Evolutionary conservation across 2,888 invertebrate genomes (phyloP).

Genomic region (Elegia similella): DNA sequence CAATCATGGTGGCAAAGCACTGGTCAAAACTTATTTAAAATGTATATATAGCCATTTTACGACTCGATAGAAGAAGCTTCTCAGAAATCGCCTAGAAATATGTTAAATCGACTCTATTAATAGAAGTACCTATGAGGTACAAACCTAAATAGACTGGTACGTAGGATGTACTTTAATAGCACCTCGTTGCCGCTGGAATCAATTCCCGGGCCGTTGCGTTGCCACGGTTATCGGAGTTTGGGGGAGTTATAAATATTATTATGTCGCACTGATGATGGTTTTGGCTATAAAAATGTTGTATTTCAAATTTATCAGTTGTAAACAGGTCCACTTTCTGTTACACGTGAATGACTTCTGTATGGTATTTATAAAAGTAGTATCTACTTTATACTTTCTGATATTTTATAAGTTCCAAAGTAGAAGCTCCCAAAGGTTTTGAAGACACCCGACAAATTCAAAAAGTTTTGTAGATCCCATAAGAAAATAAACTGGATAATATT

Average conservation of each 20-base stretch:
- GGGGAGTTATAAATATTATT: not conserved
- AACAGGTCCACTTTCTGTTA: not conserved
- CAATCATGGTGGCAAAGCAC: no score
- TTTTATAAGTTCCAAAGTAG: not conserved
- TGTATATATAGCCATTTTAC: no score
- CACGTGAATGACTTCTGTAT: not conserved
- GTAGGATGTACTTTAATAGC: not conserved
- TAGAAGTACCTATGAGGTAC: not conserved
- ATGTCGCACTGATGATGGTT: not conserved
- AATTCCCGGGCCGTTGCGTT: conserved; percentile 14
- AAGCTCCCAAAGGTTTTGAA: not conserved
- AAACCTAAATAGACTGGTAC: not conserved
- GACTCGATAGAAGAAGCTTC: no score
- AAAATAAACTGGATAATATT: no score
- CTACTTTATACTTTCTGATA: not conserved
- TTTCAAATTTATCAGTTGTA: not conserved
- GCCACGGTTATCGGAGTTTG: not conserved
- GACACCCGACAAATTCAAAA: conserved; percentile 1
- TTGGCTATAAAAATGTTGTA: not conserved
- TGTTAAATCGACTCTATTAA: not conserved
- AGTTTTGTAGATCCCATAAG: not conserved
- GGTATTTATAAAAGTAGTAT: not conserved
- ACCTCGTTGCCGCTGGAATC: conserved; percentile 5
- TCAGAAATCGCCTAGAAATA: not conserved
- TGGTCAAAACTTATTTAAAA: no score